These are phyloP conservation scores for Siniperca obscura DNA, from an alignment of 2,797 vertebrate genomes.

Conservation along the genomic window DNA sequence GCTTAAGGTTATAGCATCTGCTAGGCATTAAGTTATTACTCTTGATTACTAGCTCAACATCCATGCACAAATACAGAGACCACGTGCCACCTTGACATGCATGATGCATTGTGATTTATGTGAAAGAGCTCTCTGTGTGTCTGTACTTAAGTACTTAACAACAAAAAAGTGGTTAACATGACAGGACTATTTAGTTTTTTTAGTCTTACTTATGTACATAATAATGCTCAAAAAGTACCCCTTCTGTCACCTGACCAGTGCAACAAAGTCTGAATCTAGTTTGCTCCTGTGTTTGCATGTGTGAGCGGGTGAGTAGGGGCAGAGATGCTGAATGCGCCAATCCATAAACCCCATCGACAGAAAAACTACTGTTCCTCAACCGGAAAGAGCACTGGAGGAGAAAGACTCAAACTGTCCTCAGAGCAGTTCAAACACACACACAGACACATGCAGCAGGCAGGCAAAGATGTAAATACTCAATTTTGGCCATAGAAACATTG, in stretches of 20 bases:
- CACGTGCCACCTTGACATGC: conserved; percentile 10
- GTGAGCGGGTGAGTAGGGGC: conserved; percentile 63
- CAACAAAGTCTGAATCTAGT: conserved; percentile 50
- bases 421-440: conserved; percentile 55
- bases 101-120: conserved; percentile 9
- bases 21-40: conserved; percentile 13
- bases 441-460: conserved; percentile 37
- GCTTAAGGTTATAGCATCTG: conserved; percentile 2
- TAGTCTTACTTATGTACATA: conserved; percentile 9
- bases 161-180: conserved; percentile 20
- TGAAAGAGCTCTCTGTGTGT: conserved; percentile 50
- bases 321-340: conserved; percentile 64
- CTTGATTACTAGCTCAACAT: background rate
- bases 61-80: background rate
- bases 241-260: conserved; percentile 39
- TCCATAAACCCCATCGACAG: conserved; percentile 81
- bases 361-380: conserved; percentile 76
- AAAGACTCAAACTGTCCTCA: conserved; percentile 74
- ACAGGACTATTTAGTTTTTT: conserved; percentile 21
- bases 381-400: conserved; percentile 80
- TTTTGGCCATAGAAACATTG: conserved; percentile 45
- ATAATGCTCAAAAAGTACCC: conserved; percentile 29
- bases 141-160: conserved; percentile 14
- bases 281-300: conserved; percentile 59
- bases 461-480: conserved; percentile 55